Base-by-base conservation (phyloP, 2,113 vertebrate genomes). In the Neopipo cinnamomea region DNA sequence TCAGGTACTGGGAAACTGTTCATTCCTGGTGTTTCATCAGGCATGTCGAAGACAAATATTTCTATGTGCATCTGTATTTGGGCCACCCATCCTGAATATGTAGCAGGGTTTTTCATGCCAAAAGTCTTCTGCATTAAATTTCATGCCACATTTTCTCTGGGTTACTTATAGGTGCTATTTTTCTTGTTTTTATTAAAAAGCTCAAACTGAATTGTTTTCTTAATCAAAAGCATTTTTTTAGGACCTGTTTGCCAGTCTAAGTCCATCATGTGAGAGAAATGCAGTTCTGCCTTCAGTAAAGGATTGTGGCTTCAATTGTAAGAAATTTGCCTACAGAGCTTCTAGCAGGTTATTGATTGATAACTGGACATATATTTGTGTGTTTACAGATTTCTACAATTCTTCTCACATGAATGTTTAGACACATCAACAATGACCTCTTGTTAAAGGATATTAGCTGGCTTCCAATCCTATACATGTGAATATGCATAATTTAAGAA, bases 41-140 rank as follows among this genome's bases (percentile, higher is more conserved):
- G 93, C 94, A 91, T 95, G 91, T 82, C 85, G 85, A 93, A 96
- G 86, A 86, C 92, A 96, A 96, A 96, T 93, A 97, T 89, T 93
- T 95, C 85, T 94, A 35, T 89, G 83, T 94, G 83, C 85, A 94
- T 96, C 83, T 90, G 86, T 78, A 75, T 63, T 95, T 88, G 37
- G 95, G 95, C 92, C 95, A 95, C 95, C 94, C 94, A 93, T 96
- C 66, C 93, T 75, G 85, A 94, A 67, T 75, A 42, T 6, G 73
- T 61, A 81, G 72, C 88, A 93, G 49, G 47, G 47, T n/a, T 88
- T 93, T 92, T 94, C 86, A 85, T 76, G 79, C 83, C 77, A 91
- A 41, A 90, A 88, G 37, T 81, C 61, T 93, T 68, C 52, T 72
- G 85, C 13, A 8, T 72, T 94, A 72, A 81, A 93, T 95, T 95